phyloP scores from a whole-genome alignment of 2,888 invertebrate genomes.

The Pollenia labialis region DNA sequence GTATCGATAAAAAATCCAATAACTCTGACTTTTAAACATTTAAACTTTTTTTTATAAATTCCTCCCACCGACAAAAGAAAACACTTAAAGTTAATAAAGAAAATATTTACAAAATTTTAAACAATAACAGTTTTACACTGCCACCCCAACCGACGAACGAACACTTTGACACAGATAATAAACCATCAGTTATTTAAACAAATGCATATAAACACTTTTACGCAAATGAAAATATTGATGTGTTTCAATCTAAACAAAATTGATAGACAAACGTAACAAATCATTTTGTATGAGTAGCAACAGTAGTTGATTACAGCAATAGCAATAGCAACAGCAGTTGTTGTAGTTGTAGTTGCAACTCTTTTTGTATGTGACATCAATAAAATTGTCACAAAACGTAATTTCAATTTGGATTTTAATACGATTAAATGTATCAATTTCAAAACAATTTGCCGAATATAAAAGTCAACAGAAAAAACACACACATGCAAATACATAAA shows the following conservation, averaged over 20 bases:
- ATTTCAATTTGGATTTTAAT: conserved; percentile 73
- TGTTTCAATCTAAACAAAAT: conserved; percentile 14
- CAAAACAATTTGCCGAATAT: conserved; percentile 66
- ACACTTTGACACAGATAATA: conserved; percentile 10
- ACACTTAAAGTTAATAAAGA: too few relatives aligned
- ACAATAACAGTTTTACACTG: too few relatives aligned
- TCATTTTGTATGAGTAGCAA: conserved; percentile 6
- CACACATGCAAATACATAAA: neutral
- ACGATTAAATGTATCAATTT: conserved; percentile 74
- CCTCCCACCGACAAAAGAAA: too few relatives aligned
- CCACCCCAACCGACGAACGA: too few relatives aligned
- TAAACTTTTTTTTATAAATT: too few relatives aligned
- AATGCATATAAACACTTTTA: neutral
- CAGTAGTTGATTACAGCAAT: conserved; percentile 27
- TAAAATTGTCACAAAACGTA: conserved; percentile 68
- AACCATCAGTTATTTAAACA: conserved; percentile 31
- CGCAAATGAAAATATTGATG: neutral
- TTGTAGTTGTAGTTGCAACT: neutral
- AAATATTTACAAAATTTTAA: too few relatives aligned
- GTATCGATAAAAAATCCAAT: too few relatives aligned
- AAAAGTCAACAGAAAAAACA: conserved; percentile 35
- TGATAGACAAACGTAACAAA: conserved; percentile 52
- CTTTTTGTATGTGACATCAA: conserved; percentile 55
- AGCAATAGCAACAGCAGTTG: conserved; percentile 16
- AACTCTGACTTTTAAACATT: too few relatives aligned